Evolutionary conservation across 2,113 vertebrate species (phyloP), one percentile per base, ranked within the genome.

Genomic region (Marcusenius ussheri): DNA sequence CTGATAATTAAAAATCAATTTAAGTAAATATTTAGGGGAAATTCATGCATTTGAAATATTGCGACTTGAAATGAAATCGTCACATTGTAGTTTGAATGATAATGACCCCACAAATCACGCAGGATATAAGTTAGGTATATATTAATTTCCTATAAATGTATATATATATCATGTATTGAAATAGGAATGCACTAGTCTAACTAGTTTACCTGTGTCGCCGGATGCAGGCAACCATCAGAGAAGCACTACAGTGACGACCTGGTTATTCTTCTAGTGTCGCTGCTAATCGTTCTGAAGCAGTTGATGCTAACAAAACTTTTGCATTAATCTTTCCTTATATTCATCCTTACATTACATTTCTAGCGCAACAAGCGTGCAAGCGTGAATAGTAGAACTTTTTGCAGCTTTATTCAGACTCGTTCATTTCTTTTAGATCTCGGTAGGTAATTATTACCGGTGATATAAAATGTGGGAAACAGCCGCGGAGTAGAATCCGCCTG

Each of bases 291-390:
- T 8, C 21, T 21, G 7, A 10, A 21, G 5, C 15, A 83, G 42
- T 42, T 84, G 42, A 45, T 47, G 42, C 83, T 47, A 27, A 5
- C 45, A 49, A n/a, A n/a, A 84, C 83, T 49, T 84, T 27, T 0
- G 83, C 83, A 84, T 84, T 84, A 45, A 49, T 49, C 83, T 84
- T 84, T 84, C 49, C 47, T 84, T 58, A 58, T 58, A 58, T 45
- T 2, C 21, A 11, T 84, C 21, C 21, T 49, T 27, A 84, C 17
- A 13, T 7, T 84, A 84, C 45, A 84, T 17, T 5, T 49, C 19
- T 84, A 27, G 42, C 21, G 83, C 42, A 49, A 49, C 83, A 49
- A 84, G 8, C 45, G 39, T 49, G 6, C 45, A n/a, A 27, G 83
- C 10, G 7, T 11, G 50, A 87, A 39, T 11, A 56, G 15, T 7